Conservation (phyloP, 1,140 invertebrate genomes). For the Globodera ellingtonae region DNA sequence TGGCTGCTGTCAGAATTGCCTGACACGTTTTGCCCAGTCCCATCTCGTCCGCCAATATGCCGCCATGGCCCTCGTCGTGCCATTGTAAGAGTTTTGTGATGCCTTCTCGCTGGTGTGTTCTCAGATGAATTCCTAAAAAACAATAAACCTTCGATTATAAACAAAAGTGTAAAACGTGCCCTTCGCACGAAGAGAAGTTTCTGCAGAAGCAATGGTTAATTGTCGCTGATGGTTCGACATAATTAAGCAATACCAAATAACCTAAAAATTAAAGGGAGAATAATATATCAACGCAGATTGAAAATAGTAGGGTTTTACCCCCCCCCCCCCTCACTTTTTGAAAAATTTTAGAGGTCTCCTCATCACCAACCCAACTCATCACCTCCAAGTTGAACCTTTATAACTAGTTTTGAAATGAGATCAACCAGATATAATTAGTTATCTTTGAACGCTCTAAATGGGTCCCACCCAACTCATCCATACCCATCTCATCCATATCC, state of each 20-base stretch:
- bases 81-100: constrained; percentile 99
- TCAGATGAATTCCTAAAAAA: constrained; percentile 25
- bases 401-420: too few relatives aligned
- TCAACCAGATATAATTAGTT: too few relatives aligned
- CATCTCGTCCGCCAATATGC: constrained; percentile 68
- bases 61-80: constrained; percentile 34
- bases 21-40: constrained; percentile 68
- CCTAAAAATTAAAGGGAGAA: too few relatives aligned
- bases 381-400: too few relatives aligned
- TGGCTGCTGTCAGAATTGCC: constrained; percentile 65
- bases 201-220: neutral
- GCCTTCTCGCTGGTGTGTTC: constrained; percentile 91
- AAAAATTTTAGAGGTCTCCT: too few relatives aligned
- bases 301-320: too few relatives aligned
- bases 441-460: too few relatives aligned
- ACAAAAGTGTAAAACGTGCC: constrained; percentile 6
- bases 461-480: too few relatives aligned
- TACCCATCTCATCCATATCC: too few relatives aligned
- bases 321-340: too few relatives aligned
- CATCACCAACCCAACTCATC: too few relatives aligned
- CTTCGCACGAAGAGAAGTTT: neutral
- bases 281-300: too few relatives aligned
- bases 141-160: neutral
- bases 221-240: neutral
- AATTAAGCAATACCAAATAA: neutral